phyloP scores from a whole-genome alignment of 2,113 vertebrate genomes.

The Boulengeromyrus knoepffleri region DNA sequence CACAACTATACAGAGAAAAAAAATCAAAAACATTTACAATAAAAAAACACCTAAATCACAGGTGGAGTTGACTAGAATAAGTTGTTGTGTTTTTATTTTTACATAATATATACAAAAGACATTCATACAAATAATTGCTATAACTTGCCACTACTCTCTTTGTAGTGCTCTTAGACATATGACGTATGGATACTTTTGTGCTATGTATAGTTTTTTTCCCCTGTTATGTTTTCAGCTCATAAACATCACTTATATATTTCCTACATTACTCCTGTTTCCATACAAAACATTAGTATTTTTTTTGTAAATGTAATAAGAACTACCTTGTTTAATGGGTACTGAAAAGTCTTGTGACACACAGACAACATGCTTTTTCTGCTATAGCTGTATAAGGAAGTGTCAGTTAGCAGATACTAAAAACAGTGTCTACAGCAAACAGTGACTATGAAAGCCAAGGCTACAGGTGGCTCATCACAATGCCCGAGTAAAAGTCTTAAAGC shows the following conservation, averaged over 20 bases:
- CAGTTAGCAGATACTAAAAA: background rate
- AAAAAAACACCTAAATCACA: background rate
- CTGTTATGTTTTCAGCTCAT: background rate
- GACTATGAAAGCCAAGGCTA: background rate
- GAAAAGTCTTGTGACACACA: conserved; percentile 22
- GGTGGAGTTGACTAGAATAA: conserved; percentile 33
- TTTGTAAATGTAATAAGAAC: conserved; percentile 39
- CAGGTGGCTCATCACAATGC: conserved; percentile 12
- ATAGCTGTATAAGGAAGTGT: conserved; percentile 23
- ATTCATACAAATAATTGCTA: conserved; percentile 56
- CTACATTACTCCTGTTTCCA: conserved; percentile 31
- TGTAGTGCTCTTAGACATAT: conserved; percentile 48
- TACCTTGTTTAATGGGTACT: conserved; percentile 23
- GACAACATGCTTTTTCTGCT: background rate
- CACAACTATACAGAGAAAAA: background rate
- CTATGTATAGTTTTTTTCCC: conserved; percentile 39
- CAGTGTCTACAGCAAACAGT: background rate
- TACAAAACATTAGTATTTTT: conserved; percentile 50
- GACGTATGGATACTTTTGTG: conserved; percentile 40
- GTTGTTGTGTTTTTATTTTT: conserved; percentile 51
- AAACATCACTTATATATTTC: conserved; percentile 25
- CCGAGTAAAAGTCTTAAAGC: background rate
- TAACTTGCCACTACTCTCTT: conserved; percentile 46
- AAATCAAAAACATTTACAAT: background rate
- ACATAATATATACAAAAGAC: conserved; percentile 60